Evolutionary conservation across 2,113 vertebrate genomes (phyloP), one percentile per base, ranked within the genome.

Genomic region (Uropsilus gracilis): DNA sequence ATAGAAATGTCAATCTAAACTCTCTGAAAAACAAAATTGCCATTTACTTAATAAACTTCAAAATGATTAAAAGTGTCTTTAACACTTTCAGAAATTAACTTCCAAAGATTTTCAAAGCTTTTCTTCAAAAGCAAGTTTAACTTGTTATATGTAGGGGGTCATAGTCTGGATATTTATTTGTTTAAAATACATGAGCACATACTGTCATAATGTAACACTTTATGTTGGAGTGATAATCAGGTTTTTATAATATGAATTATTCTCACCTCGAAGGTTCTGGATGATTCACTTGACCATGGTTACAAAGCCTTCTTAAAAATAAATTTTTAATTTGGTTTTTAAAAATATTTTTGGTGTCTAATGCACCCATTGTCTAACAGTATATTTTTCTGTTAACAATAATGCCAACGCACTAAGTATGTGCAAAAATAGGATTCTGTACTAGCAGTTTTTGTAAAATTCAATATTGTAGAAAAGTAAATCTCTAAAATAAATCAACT

Each of bases 41-140:
- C 48, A 64, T 86, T 80, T 93, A 92, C 48, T 80, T 95, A 90
- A 94, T 88, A n/a, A 88, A 93, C 73, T 92, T 91, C 26, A 78
- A 90, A 88, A 90, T 82, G n/a, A 77, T 95, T 26, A 13, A 7
- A 71, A 63, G 92, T 59, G 64, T 42, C 76, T 30, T 37, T 68
- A 77, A 71, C 14, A 73, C 57, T 88, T 84, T 24, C 48, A 90
- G 53, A 92, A 95, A 94, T 34, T 61, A 69, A 80, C 91, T 94
- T 84, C 24, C 59, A 80, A 91, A 81, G 34, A 16, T 82, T 68
- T 89, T 89, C 64, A 57, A 71, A 83, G 53, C 6, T 22, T 30
- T 68, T 55, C 73, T 63, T 22, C 48, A 94, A 89, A 77, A 37
- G 18, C 39, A 93, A 87, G 30, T 69, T 48, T 73, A 34, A 34